phyloP scores from a whole-genome alignment of 2,797 vertebrate genomes.

The Schizopygopsis pylzovi region DNA sequence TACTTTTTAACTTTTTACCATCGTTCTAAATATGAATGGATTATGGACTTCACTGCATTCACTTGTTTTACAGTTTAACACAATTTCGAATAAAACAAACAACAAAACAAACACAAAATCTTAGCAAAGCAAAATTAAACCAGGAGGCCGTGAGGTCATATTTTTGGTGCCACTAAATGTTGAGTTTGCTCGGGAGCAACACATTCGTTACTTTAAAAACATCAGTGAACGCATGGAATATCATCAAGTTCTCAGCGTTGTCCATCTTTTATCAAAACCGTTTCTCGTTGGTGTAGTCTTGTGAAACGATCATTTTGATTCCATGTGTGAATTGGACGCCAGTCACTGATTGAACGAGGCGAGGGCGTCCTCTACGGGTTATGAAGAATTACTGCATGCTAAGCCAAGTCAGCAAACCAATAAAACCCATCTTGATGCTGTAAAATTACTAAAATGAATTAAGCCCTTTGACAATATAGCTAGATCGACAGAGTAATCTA shows the following conservation, averaged over 20 bases:
- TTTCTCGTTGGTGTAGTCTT: background rate
- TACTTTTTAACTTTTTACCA: background rate
- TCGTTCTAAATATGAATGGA: background rate
- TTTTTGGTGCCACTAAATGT: background rate
- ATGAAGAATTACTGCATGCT: constrained; percentile 59
- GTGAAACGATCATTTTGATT: constrained; percentile 14
- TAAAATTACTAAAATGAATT: background rate
- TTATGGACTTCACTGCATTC: background rate
- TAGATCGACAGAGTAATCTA: background rate
- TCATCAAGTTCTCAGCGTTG: background rate
- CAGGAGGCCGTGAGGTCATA: background rate
- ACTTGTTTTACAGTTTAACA: background rate
- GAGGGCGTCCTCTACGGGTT: constrained; percentile 77
- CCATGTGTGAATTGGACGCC: constrained; percentile 8
- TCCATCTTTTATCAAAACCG: constrained; percentile 4
- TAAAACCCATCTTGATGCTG: background rate
- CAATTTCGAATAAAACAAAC: background rate
- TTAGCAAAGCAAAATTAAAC: background rate
- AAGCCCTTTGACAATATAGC: background rate
- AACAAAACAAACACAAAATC: background rate
- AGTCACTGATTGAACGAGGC: constrained; percentile 18
- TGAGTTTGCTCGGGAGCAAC: background rate
- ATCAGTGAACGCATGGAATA: background rate
- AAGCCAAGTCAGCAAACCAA: background rate
- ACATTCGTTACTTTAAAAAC: background rate